phyloP scores from a whole-genome alignment of 64 coral and sea anemone species.

The Actinia equina region DNA sequence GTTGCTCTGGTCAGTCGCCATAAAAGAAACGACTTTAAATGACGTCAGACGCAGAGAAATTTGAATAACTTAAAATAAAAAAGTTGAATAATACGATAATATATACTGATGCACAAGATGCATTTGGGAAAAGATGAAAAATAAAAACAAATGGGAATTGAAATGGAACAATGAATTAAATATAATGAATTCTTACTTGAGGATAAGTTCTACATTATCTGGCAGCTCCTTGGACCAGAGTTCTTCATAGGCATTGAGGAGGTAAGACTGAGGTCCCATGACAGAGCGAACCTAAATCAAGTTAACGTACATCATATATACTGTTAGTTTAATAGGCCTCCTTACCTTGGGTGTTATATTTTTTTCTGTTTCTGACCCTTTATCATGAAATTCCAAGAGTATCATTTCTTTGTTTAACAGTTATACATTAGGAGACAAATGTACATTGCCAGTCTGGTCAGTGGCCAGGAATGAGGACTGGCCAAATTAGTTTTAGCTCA shows the following conservation, averaged over 20 bases:
- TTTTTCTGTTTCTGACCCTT: no score
- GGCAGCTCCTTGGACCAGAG: conserved; percentile 78
- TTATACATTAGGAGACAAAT: no score
- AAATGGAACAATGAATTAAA: not conserved
- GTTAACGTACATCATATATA: not conserved
- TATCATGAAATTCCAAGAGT: no score
- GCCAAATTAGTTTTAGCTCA: no score
- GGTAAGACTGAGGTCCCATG: conserved; percentile 91
- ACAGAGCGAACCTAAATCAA: conserved; percentile 71
- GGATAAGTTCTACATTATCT: conserved; percentile 77
- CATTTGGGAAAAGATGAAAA: not conserved
- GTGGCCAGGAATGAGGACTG: no score
- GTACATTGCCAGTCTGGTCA: no score
- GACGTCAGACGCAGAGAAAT: no score
- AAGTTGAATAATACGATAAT: not conserved
- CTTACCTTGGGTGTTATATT: no score
- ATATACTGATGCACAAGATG: not conserved
- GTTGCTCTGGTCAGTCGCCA: no score
- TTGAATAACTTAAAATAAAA: not conserved
- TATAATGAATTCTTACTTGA: conserved; percentile 40
- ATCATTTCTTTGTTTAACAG: no score
- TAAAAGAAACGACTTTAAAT: no score
- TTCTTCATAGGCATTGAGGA: conserved; percentile 89
- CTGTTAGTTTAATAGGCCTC: no score
- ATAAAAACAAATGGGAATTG: not conserved